Base-by-base conservation (phyloP, 1,140 invertebrate genomes). In the Drosophila sp. region DNA sequence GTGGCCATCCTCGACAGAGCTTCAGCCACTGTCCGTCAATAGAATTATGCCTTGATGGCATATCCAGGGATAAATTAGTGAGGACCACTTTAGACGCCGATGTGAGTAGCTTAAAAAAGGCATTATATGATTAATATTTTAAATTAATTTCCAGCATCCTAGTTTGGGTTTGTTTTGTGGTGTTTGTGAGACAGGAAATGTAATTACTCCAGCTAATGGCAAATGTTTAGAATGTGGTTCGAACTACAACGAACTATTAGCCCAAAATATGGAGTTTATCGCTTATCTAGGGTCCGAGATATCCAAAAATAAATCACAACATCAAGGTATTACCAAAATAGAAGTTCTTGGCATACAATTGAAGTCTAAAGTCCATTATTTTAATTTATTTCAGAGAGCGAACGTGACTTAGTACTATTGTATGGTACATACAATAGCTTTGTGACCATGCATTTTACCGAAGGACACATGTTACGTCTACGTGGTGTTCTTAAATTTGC, bases 341-440 rank as follows among this genome's bases (percentile, higher is more conserved):
- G 11, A 11, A 10, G 4, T 6, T 38, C 10, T 11, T 38, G 35
- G 0, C 3, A 38, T 11, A 38, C 0, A 3, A 23, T 23, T 44
- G 6, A 1, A 44, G 1, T 32, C n/a, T 11, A 47, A 35, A 17
- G 7, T 58, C 27, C 10, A 29, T 38, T 23, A 8, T n/a, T 5
- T 33, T 11, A 23, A 27, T 6, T 1, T 23, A n/a, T 64, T 35
- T 8, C 38, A 70, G 72, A 11, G 17, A 44, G 33, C n/a, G 64
- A 69, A 55, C 55, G 40, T 5, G 47, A 69, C 2, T 50, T 84
- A 25, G 29, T 41, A 4, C 62, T 71, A 23, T 60, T 83, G 38
- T 79, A 66, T 41, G 80, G 80, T 0, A 75, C 71, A n/a, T 79
- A 82, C 63, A 83, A 71, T 40, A 60, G 30, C 27, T 83, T 79